phyloP scores from a whole-genome alignment of 2,888 invertebrate genomes.

The Acrobasis consociella region DNA sequence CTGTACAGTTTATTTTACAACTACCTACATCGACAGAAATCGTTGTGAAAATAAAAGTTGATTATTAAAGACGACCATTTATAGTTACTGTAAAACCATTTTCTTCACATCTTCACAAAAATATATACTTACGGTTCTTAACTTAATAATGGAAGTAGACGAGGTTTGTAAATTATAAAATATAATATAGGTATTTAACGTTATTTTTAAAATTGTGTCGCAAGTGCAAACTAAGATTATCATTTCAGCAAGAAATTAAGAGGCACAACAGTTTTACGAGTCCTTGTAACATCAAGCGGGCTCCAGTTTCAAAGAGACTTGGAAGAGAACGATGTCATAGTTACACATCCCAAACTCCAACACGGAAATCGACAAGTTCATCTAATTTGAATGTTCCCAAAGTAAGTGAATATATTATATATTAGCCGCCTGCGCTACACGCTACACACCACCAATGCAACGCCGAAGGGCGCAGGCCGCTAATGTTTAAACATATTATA shows the following conservation, averaged over 20 bases:
- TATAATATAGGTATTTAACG: no score
- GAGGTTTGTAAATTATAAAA: constrained; percentile 30
- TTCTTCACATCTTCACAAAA: not conserved
- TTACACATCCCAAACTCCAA: constrained; percentile 55
- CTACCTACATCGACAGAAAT: not conserved
- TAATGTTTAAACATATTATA: no score
- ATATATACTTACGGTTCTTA: constrained; percentile 11
- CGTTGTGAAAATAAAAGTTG: not conserved
- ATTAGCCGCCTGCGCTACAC: no score
- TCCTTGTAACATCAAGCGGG: constrained; percentile 50
- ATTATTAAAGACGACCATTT: not conserved
- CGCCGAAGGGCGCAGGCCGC: no score
- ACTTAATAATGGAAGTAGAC: constrained; percentile 37
- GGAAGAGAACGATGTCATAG: constrained; percentile 72
- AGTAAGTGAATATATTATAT: constrained; percentile 41
- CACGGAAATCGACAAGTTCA: constrained; percentile 33
- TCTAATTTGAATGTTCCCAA: constrained; percentile 46
- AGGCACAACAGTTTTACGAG: constrained; percentile 67
- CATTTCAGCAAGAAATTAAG: constrained; percentile 54
- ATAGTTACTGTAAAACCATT: not conserved
- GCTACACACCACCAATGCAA: no score
- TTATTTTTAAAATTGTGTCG: no score
- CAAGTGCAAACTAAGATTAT: not conserved
- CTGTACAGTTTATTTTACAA: not conserved
- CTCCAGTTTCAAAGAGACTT: constrained; percentile 52